Evolutionary conservation across 2,888 invertebrate species (phyloP).

Genomic region (Drosophila neoperkinsi): DNA sequence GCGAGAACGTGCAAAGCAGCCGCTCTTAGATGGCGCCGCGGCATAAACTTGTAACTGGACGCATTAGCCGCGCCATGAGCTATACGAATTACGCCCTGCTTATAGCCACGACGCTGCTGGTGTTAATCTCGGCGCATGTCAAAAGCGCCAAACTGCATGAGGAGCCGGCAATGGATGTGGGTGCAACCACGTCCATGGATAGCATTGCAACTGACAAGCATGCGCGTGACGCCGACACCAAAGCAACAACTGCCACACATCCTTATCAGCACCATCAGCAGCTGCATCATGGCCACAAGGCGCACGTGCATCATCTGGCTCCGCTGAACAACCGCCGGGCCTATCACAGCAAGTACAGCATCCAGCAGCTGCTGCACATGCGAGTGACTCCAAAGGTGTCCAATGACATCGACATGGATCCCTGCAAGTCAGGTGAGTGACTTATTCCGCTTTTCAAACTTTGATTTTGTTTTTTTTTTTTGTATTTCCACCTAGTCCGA

Average conservation of each 20-base stretch:
- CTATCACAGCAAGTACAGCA: constrained; percentile 86
- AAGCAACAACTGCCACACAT: constrained; percentile 23
- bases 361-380: constrained; percentile 89
- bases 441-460: neutral
- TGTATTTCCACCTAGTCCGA: neutral
- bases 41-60: constrained; percentile 30
- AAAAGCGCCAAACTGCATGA: constrained; percentile 78
- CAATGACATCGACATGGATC: constrained; percentile 92
- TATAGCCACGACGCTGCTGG: constrained; percentile 71
- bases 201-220: constrained; percentile 36
- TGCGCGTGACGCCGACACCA: constrained; percentile 20
- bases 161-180: constrained; percentile 18
- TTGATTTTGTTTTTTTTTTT: neutral
- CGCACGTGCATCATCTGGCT: constrained; percentile 43
- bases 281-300: constrained; percentile 42
- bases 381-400: constrained; percentile 89
- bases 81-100: constrained; percentile 77
- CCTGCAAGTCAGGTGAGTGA: constrained; percentile 93
- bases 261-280: constrained; percentile 32
- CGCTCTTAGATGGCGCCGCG: constrained; percentile 41
- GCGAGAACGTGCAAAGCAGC: constrained; percentile 24
- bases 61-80: constrained; percentile 48
- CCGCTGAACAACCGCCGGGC: constrained; percentile 50
- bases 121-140: constrained; percentile 80
- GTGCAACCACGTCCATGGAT: constrained; percentile 29